Base-by-base conservation (phyloP, 2,113 vertebrate genomes). In the Morone chrysops region DNA sequence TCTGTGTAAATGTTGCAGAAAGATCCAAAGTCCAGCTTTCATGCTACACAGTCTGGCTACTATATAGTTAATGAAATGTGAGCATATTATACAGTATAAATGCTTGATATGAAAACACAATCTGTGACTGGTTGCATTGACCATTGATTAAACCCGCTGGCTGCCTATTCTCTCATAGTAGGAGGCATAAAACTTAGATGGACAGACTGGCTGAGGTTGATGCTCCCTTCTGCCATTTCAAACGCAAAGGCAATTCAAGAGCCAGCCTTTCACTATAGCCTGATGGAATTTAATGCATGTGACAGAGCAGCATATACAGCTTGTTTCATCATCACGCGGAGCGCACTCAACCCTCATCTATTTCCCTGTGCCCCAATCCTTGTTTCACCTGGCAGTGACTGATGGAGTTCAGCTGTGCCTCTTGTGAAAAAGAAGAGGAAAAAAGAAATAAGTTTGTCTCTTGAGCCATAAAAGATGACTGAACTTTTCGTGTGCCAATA, bases 311-410 rank as follows among this genome's bases (percentile, higher is more conserved):
- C 59, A 50, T 8, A 80, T 59, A 45, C 65, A 63, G 70, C 77
- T 87, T 68, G 75, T 87, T 88, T 91, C 63, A 78, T 83, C 78
- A 78, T 79, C 69, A 43, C 5, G 8, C 6, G 8, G 61, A 54
- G 67, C 12, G 10, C 61, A 3, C 75, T 85, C 61, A 61, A n/a
- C 51, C 78, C 62, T 62, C 83, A 74, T 87, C 78, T 4, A 1
- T 86, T 86, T 83, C 3, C 74, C 22, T 4, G 20, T 2, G 25
- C 8, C 61, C 53, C 47, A 48, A 66, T 82, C 41, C 57, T 73
- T 70, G 81, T 75, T 86, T 88, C 81, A 87, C 79, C 82, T 83
- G 85, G 80, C 87, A 89, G 80, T 87, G 84, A 89, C 78, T 85
- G 87, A 92, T 89, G 87, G 67, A 78, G 74, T 76, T 90, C 84